Base-by-base conservation (phyloP, 2,888 invertebrate species). In the Tenodera sinensis region DNA sequence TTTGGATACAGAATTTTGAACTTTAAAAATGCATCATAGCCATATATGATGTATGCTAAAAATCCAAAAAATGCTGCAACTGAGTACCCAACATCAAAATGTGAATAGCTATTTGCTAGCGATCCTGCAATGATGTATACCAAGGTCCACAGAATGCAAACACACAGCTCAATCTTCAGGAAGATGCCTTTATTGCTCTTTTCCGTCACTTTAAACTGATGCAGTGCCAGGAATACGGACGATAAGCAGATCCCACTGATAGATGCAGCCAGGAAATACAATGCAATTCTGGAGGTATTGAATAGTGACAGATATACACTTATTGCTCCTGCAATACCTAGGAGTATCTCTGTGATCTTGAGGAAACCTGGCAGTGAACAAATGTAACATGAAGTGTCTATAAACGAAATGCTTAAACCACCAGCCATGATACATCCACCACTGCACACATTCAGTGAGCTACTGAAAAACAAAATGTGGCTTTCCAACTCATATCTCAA, bases 21-120 rank as follows among this genome's bases (percentile, higher is more conserved):
- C 20, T 86, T 86, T 9, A 86, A 28, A 28, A 86, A 86, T 30
- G 86, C 86, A 86, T 86, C 86, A 86, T 81, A 86, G 3, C 86
- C 86, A 86, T 86, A 86, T 7, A 28, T 28, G 27, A 86, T 28
- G 28, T 81, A 81, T 20, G 86, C 71, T 28, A 86, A 28, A 28
- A 28, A 86, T 3, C 28, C 28, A 81, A 86, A 86, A 15, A 71
- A 9, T 28, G 86, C 27, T 47, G 42, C 71, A 9, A 86, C 25
- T 28, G 81, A 28, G 15, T 30, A 86, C 2, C 28, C 8, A 15
- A 28, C 86, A 86, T 81, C 81, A 28, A 42, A 28, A 3, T 71
- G 71, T 71, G 71, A 71, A 86, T 81, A 28, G 28, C 81, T 27
- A 71, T 71, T 81, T 25, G 71, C 86, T 27, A 86, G 20, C 30